Conservation (phyloP, 1,140 invertebrate genomes). For the Cardiocondyla obscurior region DNA sequence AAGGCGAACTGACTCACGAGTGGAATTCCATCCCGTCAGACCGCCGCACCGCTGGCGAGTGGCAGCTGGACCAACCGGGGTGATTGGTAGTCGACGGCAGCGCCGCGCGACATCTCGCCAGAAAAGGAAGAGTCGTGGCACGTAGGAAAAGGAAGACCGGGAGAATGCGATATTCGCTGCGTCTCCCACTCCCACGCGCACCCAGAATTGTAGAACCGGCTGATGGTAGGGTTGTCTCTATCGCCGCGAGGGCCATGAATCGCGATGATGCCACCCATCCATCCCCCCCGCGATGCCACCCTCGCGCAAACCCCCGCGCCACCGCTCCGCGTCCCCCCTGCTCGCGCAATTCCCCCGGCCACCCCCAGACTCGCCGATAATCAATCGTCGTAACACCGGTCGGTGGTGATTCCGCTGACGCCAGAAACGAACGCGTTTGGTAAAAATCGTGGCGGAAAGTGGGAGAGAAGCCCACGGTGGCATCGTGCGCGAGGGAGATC, state of each 20-base stretch:
- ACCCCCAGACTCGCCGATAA: conserved; percentile 77
- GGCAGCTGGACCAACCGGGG: conserved; percentile 46
- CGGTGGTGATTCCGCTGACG: conserved; percentile 78
- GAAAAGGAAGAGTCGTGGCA: conserved; percentile 68
- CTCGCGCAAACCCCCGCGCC: conserved; percentile 65
- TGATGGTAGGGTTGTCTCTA: conserved; percentile 68
- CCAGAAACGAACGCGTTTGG: conserved; percentile 67
- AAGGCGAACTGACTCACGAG: background rate
- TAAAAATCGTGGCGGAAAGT: conserved; percentile 68
- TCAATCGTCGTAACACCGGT: conserved; percentile 83
- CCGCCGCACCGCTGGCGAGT: conserved; percentile 14
- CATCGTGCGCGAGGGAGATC: background rate
- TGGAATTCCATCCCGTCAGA: background rate
- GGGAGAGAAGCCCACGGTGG: conserved; percentile 37
- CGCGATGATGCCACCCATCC: conserved; percentile 79
- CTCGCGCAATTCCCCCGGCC: conserved; percentile 54
- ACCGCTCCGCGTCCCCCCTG: conserved; percentile 62
- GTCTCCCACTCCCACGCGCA: conserved; percentile 15
- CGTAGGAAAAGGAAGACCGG: conserved; percentile 24
- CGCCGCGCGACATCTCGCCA: conserved; percentile 80
- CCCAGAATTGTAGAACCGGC: conserved; percentile 65
- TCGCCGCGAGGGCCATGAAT: conserved; percentile 77
- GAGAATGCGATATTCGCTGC: conserved; percentile 68
- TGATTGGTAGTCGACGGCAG: conserved; percentile 72
- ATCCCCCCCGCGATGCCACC: conserved; percentile 66